Base-by-base conservation (phyloP, 2,888 invertebrate species). In the Chorisops tibialis region DNA sequence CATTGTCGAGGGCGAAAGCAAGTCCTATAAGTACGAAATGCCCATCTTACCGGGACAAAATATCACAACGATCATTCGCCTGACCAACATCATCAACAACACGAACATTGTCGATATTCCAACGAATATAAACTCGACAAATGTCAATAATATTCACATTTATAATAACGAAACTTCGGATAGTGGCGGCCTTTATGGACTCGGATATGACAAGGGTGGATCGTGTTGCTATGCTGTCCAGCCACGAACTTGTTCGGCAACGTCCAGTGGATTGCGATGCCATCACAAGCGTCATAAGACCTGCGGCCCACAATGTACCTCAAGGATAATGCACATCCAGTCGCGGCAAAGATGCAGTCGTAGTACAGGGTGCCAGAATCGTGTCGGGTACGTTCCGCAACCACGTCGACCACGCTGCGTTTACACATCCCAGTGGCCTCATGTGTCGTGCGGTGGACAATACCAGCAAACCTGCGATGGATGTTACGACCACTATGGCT, bases 141-240 rank as follows among this genome's bases (percentile, higher is more conserved):
- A 69, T 69, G 56, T 69, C 66, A 66, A 72, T 22, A 72, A 74
- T 39, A 68, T 77, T 1, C 67, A 72, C 62, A 66, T 76, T 12
- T 69, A 74, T 35, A 72, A 72, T 41, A 77, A 75, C 63, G 67
- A 68, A 11, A 60, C 75, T 0, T 70, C 70, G 22, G 62, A 50
- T 11, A 67, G 69, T n/a, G 76, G 76, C 11, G 77, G 77, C 0
- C 69, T 72, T 62, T 77, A 71, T 56, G 76, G 77, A 0, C 60
- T 77, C 2, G 77, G 77, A 3, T 74, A 72, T 61, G 73, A 65
- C 12, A 71, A 76, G 41, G 66, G 67, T 4, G 76, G 77, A 11
- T 67, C 74, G 12, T 77, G 77, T 61, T 77, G 77, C 61, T 67
- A 69, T 60, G 69, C 74, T 39, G 68, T 76, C 37, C 69, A 70